Percentiles rank a stretch among this genome's conserved stretches.
Conservation (phyloP, 2,113 vertebrate species). For the Poeciliopsis turrubarensis region DNA sequence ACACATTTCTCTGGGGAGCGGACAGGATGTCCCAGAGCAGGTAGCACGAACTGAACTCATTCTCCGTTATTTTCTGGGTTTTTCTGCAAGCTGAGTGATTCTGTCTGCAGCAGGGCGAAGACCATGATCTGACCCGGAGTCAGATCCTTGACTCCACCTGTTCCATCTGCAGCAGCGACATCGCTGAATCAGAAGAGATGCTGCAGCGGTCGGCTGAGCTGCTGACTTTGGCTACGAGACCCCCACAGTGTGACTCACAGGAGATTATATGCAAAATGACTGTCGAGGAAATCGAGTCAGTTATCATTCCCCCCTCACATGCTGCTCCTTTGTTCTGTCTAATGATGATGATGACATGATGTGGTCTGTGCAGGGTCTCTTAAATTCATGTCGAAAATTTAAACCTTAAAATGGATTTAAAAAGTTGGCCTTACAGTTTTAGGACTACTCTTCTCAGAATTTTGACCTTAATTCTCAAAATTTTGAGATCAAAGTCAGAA, state of each 20-base stretch:
- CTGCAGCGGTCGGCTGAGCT: conserved; percentile 63
- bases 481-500: no score
- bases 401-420: no score
- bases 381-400: no score
- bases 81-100: neutral
- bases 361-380: neutral
- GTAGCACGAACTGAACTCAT: neutral
- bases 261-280: conserved; percentile 69
- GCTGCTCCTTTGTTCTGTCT: neutral
- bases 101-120: conserved; percentile 8
- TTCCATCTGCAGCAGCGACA: conserved; percentile 47
- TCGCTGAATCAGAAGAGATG: conserved; percentile 54
- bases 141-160: conserved; percentile 42
- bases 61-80: neutral
- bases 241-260: conserved; percentile 27
- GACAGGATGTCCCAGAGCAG: neutral
- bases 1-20: conserved; percentile 24
- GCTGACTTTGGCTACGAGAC: conserved; percentile 45
- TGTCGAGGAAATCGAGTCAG: conserved; percentile 70
- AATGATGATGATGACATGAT: neutral
- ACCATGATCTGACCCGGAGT: neutral
- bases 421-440: no score
- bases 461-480: no score
- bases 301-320: conserved; percentile 2
- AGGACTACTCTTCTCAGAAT: no score